Conservation (phyloP, 2,888 invertebrate species). For the Pinctada fucata region DNA sequence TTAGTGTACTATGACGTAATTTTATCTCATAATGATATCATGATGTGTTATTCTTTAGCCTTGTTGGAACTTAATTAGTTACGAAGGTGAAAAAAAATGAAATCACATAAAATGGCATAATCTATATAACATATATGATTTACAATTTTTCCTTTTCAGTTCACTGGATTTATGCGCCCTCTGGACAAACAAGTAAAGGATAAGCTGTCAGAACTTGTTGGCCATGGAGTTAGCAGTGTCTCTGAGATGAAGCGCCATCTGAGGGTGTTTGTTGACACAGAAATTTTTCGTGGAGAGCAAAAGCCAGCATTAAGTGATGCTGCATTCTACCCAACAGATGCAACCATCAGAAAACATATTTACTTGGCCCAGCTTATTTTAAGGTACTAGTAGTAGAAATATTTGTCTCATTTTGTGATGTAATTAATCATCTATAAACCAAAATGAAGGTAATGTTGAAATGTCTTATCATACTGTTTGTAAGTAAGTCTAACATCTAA, state of each 20-base stretch:
- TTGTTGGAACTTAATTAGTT: no score
- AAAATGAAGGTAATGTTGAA: background rate
- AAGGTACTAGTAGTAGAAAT: background rate
- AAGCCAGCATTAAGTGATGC: constrained; percentile 10
- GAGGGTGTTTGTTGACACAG: constrained; percentile 4
- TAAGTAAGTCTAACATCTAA: no score
- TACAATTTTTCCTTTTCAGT: background rate
- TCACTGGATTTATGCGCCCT: constrained; percentile 12
- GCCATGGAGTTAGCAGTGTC: constrained; percentile 14
- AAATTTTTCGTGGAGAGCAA: background rate
- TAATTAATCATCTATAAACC: background rate
- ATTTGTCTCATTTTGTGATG: background rate
- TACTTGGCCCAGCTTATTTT: constrained; percentile 1
- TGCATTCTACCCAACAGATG: constrained; percentile 10
- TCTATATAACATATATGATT: no score
- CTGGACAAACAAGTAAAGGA: constrained; percentile 10
- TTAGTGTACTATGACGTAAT: no score
- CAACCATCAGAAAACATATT: constrained; percentile 6
- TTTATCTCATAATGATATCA: no score
- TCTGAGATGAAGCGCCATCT: constrained; percentile 12
- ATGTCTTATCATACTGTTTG: no score
- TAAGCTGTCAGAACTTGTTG: constrained; percentile 1
- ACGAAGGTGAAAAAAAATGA: no score
- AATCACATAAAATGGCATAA: no score
- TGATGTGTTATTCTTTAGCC: no score